Base-by-base conservation (phyloP, 2,113 vertebrate genomes). In the Grammomys dolichurus region DNA sequence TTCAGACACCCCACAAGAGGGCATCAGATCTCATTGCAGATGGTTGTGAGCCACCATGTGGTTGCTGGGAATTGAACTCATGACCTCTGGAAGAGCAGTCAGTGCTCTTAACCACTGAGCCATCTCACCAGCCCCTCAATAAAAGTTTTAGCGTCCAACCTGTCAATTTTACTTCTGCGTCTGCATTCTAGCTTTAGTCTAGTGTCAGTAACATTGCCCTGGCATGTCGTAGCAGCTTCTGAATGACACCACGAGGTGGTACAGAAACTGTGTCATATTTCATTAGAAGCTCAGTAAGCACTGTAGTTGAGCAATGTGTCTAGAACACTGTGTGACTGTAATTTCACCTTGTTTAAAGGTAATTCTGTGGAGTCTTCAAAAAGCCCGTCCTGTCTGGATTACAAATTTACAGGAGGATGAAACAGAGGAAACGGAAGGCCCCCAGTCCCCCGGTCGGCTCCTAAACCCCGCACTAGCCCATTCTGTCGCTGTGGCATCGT, bases 331-430 rank as follows among this genome's bases (percentile, higher is more conserved):
- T 94, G 19, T 97, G 67, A 97, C 56, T 86, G 1, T 97, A 46
- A 95, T 84, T 95, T 91, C 43, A 72, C 90, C 77, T 97, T 91
- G 56, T 91, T 95, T 97, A 22, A 93, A 69, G 99, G 99, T 99
- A 85, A 99, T 99, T 98, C 98, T 99, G 89, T 99, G 99, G 99
- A 99, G 98, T 97, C 98, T 99, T 95, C 99, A 99, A 98, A 99
- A 99, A 97, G 98, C 99, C 65, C 99, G 99, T 1, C 99, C 99
- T 0, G 90, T 99, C 73, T 99, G 99, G 99, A 99, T 98, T 46
- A 97, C 97, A 56, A 99, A 99, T 96, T 98, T 99, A 78, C 99
- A 99, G 97, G 99, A 99, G 43, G 97, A 98, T 77, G 98, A 97
- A 86, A 31, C 33, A 2, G 46, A 48, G 92, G 99, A 99, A 4